Percentiles rank a stretch among this genome's conserved stretches.
These are phyloP conservation scores for Ephialtes manifestator DNA, from an alignment of 2,888 invertebrate species.

Conservation along the genomic window DNA sequence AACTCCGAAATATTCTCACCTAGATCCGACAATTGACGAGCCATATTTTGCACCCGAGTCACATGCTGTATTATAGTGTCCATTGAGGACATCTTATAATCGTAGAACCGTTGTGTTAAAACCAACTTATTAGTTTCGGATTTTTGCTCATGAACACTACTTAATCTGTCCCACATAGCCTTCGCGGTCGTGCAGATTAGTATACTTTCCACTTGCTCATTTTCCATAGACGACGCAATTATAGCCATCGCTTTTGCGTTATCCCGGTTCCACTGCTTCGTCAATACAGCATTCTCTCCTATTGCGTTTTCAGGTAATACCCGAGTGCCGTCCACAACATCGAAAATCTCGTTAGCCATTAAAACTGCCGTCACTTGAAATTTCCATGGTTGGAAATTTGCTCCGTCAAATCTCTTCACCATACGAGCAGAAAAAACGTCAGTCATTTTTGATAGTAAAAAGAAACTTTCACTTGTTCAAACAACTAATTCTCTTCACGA, in stretches of 20 bases:
- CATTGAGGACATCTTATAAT: constrained; percentile 47
- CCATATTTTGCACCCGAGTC: constrained; percentile 72
- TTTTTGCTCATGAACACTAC: too few species aligned
- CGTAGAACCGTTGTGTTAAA: constrained; percentile 39
- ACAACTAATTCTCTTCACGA: too few species aligned
- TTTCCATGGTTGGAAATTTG: constrained; percentile 61
- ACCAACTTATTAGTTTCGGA: constrained; percentile 54
- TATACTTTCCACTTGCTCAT: constrained; percentile 54
- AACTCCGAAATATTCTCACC: constrained; percentile 38
- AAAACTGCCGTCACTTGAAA: constrained; percentile 61
- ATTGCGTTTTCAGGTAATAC: constrained; percentile 14
- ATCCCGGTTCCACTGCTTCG: constrained; percentile 62
- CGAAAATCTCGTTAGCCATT: constrained; percentile 61
- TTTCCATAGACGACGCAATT: constrained; percentile 60
- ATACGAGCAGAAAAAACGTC: background rate
- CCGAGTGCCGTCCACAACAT: constrained; percentile 56
- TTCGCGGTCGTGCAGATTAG: constrained; percentile 68
- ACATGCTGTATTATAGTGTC: constrained; percentile 74
- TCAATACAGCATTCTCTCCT: constrained; percentile 18
- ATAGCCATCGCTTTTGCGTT: constrained; percentile 66
- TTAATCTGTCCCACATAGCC: constrained; percentile 72
- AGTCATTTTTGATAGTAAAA: constrained; percentile 8
- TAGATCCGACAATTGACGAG: constrained; percentile 47
- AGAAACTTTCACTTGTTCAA: too few species aligned
- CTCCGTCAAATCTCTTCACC: constrained; percentile 51